Percentiles rank a stretch among this genome's conserved stretches.
Evolutionary conservation across 2,888 invertebrate genomes (phyloP).

Genomic region (Brachypalpus laphriformis): DNA sequence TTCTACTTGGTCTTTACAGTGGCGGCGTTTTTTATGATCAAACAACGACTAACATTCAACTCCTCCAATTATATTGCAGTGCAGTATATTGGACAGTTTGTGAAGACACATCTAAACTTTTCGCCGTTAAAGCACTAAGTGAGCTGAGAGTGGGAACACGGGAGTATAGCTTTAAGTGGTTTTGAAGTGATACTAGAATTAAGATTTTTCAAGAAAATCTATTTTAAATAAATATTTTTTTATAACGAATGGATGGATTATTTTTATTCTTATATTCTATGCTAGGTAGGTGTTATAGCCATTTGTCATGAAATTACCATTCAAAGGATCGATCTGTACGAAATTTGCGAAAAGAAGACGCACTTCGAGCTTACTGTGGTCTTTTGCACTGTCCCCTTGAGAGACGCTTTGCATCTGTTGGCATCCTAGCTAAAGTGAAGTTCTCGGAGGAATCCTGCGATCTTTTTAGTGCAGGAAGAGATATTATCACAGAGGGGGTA

Average conservation of each 20-base stretch:
- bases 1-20: conserved; percentile 89
- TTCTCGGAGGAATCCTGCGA: too few relatives aligned
- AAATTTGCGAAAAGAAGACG: too few relatives aligned
- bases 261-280: too few relatives aligned
- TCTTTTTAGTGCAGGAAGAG: too few relatives aligned
- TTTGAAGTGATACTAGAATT: conserved; percentile 63
- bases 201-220: conserved; percentile 17
- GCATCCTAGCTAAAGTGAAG: too few relatives aligned
- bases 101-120: conserved; percentile 86
- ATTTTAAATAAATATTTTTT: conserved; percentile 7
- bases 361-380: too few relatives aligned
- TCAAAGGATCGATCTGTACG: too few relatives aligned
- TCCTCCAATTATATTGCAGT: conserved; percentile 87
- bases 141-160: not conserved
- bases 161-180: conserved; percentile 45
- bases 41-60: conserved; percentile 88
- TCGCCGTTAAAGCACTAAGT: conserved; percentile 81
- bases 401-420: too few relatives aligned
- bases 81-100: conserved; percentile 87
- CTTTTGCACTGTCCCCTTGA: too few relatives aligned
- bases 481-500: too few relatives aligned
- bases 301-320: too few relatives aligned
- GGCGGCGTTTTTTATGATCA: conserved; percentile 88
- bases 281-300: too few relatives aligned
- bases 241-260: not conserved